Conservation (phyloP, 1,140 invertebrate species). For the Nylanderia fulva region DNA sequence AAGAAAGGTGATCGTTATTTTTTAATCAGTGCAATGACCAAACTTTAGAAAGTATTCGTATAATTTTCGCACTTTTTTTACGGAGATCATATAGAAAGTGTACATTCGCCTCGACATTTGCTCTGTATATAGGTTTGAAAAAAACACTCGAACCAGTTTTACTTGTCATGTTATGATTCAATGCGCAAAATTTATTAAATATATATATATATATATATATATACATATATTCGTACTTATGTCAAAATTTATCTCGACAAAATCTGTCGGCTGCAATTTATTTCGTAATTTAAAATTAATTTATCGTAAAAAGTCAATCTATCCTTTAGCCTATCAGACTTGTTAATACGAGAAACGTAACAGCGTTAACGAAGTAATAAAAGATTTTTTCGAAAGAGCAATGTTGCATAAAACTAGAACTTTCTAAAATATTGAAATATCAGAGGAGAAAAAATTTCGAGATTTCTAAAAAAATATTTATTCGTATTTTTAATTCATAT, state of each 20-base stretch:
- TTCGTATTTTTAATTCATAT: too few species aligned
- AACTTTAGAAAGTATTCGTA: not conserved
- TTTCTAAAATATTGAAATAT: not conserved
- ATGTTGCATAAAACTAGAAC: not conserved
- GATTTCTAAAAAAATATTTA: not conserved
- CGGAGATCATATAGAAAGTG: not conserved
- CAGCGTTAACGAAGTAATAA: not conserved
- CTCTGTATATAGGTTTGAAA: not conserved
- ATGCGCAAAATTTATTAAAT: constrained; percentile 2
- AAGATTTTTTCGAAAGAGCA: not conserved
- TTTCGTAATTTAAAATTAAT: not conserved
- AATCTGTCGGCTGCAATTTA: not conserved
- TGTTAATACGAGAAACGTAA: not conserved
- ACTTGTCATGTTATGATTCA: constrained; percentile 11
- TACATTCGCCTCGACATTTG: not conserved
- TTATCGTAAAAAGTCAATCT: not conserved
- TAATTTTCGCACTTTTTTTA: not conserved
- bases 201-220: not conserved
- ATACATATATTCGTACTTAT: not conserved
- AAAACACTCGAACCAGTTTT: constrained; percentile 14
- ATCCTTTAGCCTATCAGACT: not conserved
- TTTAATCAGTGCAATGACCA: not conserved
- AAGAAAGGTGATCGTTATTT: too few species aligned
- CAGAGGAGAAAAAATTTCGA: not conserved
- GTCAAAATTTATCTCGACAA: not conserved